These are phyloP conservation scores for Tiliqua scincoides DNA, from an alignment of 2,113 vertebrate species.

Conservation along the genomic window DNA sequence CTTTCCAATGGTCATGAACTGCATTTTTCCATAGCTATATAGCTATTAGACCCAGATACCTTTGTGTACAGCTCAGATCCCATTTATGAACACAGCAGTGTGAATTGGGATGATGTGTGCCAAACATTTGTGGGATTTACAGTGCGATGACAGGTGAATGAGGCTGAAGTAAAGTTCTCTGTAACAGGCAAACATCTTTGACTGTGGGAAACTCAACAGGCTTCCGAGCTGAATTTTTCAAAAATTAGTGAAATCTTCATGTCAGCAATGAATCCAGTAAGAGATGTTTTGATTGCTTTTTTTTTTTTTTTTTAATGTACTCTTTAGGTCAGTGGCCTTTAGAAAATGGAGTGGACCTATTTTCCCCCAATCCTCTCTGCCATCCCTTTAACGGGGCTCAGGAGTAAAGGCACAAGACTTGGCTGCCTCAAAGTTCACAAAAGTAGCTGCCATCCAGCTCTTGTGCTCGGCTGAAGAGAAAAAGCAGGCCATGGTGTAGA, in stretches of 20 bases:
- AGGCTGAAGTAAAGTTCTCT: not conserved
- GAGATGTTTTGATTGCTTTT: not conserved
- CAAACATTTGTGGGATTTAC: not conserved
- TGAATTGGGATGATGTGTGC: not conserved
- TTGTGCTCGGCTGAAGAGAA: not conserved
- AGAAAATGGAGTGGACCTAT: not conserved
- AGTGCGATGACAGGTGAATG: conserved; percentile 1
- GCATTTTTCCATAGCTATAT: not conserved
- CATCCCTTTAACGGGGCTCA: not conserved
- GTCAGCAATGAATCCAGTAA: not conserved
- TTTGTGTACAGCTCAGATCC: not conserved
- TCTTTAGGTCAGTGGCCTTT: not conserved
- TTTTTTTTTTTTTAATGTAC: not conserved
- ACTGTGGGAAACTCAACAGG: not conserved
- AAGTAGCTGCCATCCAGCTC: not conserved
- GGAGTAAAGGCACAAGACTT: not conserved
- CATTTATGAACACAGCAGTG: conserved; percentile 11
- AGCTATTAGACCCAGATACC: not conserved
- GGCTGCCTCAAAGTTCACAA: not conserved
- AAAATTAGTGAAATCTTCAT: not conserved
- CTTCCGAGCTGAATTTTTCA: not conserved
- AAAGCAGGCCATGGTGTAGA: not conserved
- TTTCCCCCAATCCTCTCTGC: not conserved
- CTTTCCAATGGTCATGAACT: not conserved
- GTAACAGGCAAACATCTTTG: not conserved